Evolutionary conservation across 2,113 vertebrate genomes (phyloP).

Genomic region (Rousettus leschenaultii): DNA sequence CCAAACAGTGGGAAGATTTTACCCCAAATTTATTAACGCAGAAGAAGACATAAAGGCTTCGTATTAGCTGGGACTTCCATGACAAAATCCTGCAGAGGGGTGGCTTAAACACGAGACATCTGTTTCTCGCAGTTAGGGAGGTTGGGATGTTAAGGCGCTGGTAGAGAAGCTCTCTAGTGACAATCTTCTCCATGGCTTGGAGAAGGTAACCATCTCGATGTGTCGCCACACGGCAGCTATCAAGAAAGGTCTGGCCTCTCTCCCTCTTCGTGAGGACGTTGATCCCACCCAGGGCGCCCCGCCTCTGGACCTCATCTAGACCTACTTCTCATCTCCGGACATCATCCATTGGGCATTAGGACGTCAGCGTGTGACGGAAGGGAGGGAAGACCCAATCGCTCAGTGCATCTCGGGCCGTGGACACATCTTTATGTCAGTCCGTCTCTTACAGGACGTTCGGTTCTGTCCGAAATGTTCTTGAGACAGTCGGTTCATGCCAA

Average conservation of each 20-base stretch:
- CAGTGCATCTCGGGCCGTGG: rapidly evolving
- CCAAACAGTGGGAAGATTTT: background rate
- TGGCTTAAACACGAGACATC: background rate
- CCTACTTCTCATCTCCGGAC: background rate
- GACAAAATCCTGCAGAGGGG: rapidly evolving
- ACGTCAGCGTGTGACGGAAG: rapidly evolving
- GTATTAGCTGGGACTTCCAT: rapidly evolving
- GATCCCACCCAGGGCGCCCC: rapidly evolving
- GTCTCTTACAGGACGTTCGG: background rate
- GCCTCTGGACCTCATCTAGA: background rate
- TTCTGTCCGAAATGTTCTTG: background rate
- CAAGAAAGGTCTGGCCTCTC: background rate
- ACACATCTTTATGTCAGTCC: background rate
- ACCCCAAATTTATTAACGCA: background rate
- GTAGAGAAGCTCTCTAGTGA: too few species aligned
- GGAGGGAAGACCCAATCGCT: rapidly evolving
- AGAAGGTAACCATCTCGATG: too few species aligned
- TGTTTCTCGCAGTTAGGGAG: background rate
- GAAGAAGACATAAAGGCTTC: background rate
- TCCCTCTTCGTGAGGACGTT: background rate
- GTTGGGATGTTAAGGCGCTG: background rate
- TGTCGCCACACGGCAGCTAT: background rate
- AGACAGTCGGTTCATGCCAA: background rate
- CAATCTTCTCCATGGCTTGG: rapidly evolving
- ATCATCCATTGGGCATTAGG: background rate